These are phyloP conservation scores for Crenuchus spilurus DNA, from an alignment of 2,797 vertebrate genomes.

Conservation along the genomic window DNA sequence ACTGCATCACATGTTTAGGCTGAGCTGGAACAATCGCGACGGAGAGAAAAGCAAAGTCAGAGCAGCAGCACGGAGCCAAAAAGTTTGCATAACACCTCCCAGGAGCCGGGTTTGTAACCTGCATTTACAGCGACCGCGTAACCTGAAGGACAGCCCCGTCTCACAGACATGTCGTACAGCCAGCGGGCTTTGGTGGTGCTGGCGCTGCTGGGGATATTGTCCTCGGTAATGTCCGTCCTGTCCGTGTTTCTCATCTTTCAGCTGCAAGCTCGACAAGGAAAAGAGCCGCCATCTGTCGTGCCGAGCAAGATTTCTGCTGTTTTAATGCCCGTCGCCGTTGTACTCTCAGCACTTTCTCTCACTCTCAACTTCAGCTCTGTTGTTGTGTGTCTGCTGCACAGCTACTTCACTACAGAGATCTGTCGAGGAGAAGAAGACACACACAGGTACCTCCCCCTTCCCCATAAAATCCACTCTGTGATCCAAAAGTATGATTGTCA, in stretches of 20 bases:
- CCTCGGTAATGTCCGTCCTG: slow-evolving; percentile 85
- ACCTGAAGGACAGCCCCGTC: background rate
- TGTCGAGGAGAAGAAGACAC: slow-evolving; percentile 77
- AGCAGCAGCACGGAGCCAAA: background rate
- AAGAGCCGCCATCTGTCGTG: slow-evolving; percentile 62
- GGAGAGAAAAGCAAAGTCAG: slow-evolving; percentile 44
- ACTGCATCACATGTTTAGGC: slow-evolving; percentile 75
- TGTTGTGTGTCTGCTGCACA: slow-evolving; percentile 86
- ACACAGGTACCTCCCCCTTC: slow-evolving; percentile 83
- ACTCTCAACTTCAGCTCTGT: slow-evolving; percentile 84
- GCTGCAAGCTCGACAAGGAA: slow-evolving; percentile 78
- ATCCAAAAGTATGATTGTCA: background rate
- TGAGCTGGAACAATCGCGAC: slow-evolving; percentile 34
- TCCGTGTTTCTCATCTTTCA: slow-evolving; percentile 88
- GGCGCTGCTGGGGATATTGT: slow-evolving; percentile 77
- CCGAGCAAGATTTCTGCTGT: slow-evolving; percentile 70
- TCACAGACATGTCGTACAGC: slow-evolving; percentile 78
- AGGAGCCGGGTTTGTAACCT: too few relatives aligned
- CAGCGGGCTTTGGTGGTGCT: slow-evolving; percentile 80
- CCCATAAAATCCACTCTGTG: too few relatives aligned
- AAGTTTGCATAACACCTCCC: background rate
- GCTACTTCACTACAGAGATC: slow-evolving; percentile 84
- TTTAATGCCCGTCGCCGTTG: slow-evolving; percentile 81
- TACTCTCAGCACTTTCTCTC: slow-evolving; percentile 83
- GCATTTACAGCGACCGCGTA: too few relatives aligned